Evolutionary conservation across 2,888 invertebrate genomes (phyloP).

Genomic region (Drosophila testacea): DNA sequence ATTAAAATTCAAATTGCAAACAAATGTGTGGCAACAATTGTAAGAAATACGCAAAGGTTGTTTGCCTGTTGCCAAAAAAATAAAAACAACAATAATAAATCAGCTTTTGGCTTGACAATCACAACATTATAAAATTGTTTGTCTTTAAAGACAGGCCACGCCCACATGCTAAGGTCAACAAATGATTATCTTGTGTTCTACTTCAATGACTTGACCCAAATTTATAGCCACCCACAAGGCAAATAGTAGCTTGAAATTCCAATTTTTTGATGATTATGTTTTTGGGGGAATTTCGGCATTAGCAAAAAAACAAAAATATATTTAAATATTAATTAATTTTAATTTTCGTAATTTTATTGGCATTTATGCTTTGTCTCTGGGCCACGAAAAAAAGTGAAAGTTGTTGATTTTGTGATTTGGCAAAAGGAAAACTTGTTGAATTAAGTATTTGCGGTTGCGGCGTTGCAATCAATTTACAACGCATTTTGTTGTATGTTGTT

Average conservation of each 20-base stretch:
- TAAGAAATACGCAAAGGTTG: constrained; percentile 52
- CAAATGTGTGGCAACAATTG: constrained; percentile 62
- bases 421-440: constrained; percentile 54
- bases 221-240: constrained; percentile 59
- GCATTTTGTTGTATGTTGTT: constrained; percentile 25
- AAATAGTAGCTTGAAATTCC: constrained; percentile 11
- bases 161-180: constrained; percentile 71
- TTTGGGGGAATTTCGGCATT: constrained; percentile 18
- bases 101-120: constrained; percentile 38
- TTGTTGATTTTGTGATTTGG: constrained; percentile 58
- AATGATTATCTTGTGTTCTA: constrained; percentile 56
- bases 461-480: constrained; percentile 59
- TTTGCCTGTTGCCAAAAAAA: constrained; percentile 46
- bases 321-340: constrained; percentile 69
- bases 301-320: constrained; percentile 35
- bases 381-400: constrained; percentile 59
- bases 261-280: constrained; percentile 5
- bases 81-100: constrained; percentile 8
- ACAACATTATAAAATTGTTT: constrained; percentile 14
- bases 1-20: constrained; percentile 75
- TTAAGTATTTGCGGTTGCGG: constrained; percentile 40
- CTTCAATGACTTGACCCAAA: constrained; percentile 75
- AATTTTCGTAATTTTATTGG: constrained; percentile 48
- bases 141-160: constrained; percentile 45
- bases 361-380: constrained; percentile 43